phyloP scores from a whole-genome alignment of 2,797 vertebrate species.

The Xerus rutilus region DNA sequence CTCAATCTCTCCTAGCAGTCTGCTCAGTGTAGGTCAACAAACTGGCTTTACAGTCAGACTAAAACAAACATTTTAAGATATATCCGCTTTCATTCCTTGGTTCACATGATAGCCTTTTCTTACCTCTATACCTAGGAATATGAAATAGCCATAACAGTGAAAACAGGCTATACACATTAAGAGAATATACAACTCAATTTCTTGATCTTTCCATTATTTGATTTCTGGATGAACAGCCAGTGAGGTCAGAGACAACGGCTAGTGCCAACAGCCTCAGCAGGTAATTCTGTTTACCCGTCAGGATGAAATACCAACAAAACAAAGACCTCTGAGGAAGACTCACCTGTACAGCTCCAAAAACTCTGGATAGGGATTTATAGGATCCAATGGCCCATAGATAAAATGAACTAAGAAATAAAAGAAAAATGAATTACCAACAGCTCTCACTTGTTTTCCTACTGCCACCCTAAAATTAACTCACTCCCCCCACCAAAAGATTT shows the following conservation, averaged over 20 bases:
- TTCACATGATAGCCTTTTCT: slow-evolving; percentile 5
- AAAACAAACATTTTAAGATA: not conserved
- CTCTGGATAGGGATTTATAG: slow-evolving; percentile 95
- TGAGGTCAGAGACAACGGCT: not conserved
- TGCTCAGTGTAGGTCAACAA: not conserved
- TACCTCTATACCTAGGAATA: not conserved
- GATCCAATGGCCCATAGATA: slow-evolving; percentile 97
- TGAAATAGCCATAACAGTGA: not conserved
- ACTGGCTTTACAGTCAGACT: slow-evolving; percentile 22
- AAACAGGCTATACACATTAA: slow-evolving; percentile 12
- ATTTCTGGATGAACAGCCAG: slow-evolving; percentile 23
- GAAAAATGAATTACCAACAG: slow-evolving; percentile 6
- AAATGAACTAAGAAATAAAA: slow-evolving; percentile 93
- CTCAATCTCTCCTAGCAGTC: not conserved
- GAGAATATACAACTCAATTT: not conserved
- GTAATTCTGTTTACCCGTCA: not conserved
- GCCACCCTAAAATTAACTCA: not conserved
- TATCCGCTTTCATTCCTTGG: not conserved
- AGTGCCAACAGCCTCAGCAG: not conserved
- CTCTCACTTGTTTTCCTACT: not conserved
- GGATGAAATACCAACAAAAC: not conserved
- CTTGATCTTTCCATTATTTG: not conserved
- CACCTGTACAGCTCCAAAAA: slow-evolving; percentile 97
- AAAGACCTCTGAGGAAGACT: slow-evolving; percentile 82
- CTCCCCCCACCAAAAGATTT: not conserved